Conservation (phyloP, 1,140 invertebrate species). For the Alviniconcha marisindica region DNA sequence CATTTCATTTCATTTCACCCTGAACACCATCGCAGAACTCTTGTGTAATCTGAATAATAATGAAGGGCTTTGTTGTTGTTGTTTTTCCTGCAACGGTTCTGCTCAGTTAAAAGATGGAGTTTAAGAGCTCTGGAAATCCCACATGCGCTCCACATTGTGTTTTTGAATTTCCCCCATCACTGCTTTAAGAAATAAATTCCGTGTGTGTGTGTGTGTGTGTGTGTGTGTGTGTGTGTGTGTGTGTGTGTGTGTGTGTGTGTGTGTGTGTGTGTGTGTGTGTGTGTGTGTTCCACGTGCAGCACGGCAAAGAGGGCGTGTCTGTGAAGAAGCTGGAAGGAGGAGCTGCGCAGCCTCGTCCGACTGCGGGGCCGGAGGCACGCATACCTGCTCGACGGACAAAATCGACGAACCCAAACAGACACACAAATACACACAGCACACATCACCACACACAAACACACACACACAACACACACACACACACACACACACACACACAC, state of each 20-base stretch:
- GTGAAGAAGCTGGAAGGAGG: slow-evolving; percentile 46
- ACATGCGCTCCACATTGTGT: too few species aligned
- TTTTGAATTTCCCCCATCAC: too few species aligned
- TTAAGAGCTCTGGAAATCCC: too few species aligned
- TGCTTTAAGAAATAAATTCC: too few species aligned
- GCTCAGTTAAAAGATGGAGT: too few species aligned
- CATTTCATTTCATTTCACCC: neutral
- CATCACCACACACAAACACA: neutral
- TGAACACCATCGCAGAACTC: too few species aligned
- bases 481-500: too few species aligned
- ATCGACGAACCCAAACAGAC: slow-evolving; percentile 25
- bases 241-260: too few species aligned
- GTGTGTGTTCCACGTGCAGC: slow-evolving; percentile 36
- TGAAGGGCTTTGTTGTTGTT: neutral
- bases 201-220: too few species aligned
- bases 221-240: too few species aligned
- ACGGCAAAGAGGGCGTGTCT: slow-evolving; percentile 55
- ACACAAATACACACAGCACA: neutral
- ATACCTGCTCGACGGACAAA: slow-evolving; percentile 42
- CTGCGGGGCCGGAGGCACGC: slow-evolving; percentile 8
- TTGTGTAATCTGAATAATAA: neutral
- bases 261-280: neutral
- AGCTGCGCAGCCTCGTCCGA: slow-evolving; percentile 47
- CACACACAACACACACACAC: too few species aligned
- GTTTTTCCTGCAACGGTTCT: too few species aligned